Percentiles rank a stretch among this genome's conserved stretches.
Evolutionary conservation across 2,113 vertebrate species (phyloP).

Genomic region (Neolamprologus ventralis): DNA sequence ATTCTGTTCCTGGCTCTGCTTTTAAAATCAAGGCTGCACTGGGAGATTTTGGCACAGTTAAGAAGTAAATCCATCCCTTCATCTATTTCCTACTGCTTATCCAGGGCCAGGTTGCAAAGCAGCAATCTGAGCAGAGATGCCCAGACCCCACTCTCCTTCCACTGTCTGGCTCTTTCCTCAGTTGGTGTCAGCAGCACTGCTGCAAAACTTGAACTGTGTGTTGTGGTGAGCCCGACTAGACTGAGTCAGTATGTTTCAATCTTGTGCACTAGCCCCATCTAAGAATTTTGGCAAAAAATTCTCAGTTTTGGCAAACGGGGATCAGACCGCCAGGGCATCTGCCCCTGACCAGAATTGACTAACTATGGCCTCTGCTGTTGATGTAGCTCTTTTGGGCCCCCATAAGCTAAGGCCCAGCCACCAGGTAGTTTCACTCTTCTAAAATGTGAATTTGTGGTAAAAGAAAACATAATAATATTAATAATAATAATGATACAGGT

Average conservation of each 20-base stretch:
- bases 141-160: not conserved
- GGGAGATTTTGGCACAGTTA: not conserved
- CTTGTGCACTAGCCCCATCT: not conserved
- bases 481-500: not conserved
- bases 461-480: fast-evolving
- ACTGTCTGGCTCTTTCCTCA: not conserved
- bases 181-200: fast-evolving
- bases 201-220: fast-evolving
- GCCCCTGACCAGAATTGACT: not conserved
- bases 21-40: not conserved
- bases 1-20: fast-evolving
- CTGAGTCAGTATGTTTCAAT: fast-evolving
- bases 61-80: not conserved
- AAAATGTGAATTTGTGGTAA: fast-evolving
- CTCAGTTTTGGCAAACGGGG: fast-evolving
- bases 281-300: not conserved
- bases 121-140: not conserved
- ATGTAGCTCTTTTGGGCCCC: not conserved
- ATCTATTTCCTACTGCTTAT: not conserved
- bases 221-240: not conserved
- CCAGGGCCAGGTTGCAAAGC: not conserved
- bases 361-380: fast-evolving
- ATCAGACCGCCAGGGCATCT: fast-evolving
- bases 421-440: fast-evolving
- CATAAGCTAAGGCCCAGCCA: fast-evolving